phyloP scores from a whole-genome alignment of 2,888 invertebrate genomes.

The Caradrina clavipalpis region DNA sequence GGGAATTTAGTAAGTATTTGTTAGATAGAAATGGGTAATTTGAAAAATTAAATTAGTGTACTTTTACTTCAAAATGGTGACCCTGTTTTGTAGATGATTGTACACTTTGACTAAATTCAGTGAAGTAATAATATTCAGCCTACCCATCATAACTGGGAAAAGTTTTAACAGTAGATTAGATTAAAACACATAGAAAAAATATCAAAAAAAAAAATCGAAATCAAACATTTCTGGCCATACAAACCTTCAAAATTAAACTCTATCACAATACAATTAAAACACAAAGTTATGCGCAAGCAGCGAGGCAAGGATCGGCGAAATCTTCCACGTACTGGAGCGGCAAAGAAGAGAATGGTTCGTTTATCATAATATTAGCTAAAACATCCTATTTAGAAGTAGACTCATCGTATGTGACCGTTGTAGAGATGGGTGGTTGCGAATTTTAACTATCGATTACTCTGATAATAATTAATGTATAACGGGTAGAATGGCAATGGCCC shows the following conservation, averaged over 20 bases:
- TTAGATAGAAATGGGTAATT: conserved; percentile 3
- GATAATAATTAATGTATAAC: too few relatives aligned
- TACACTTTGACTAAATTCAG: not conserved
- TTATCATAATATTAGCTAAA: conserved; percentile 66
- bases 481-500: too few relatives aligned
- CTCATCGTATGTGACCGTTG: conserved; percentile 78
- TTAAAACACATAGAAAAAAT: not conserved
- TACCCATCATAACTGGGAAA: not conserved
- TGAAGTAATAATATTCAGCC: not conserved
- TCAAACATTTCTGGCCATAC: conserved; percentile 1
- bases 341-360: conserved; percentile 90
- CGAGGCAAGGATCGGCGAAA: conserved; percentile 88
- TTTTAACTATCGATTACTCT: not conserved
- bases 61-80: not conserved
- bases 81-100: not conserved
- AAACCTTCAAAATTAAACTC: conserved; percentile 50
- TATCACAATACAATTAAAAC: conserved; percentile 73
- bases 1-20: conserved; percentile 1
- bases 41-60: not conserved
- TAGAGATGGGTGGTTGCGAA: conserved; percentile 54
- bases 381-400: conserved; percentile 70
- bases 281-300: conserved; percentile 89
- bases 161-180: not conserved
- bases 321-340: conserved; percentile 88
- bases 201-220: not conserved